Conservation (phyloP, 2,797 vertebrate species). For the Gastrophryne carolinensis region DNA sequence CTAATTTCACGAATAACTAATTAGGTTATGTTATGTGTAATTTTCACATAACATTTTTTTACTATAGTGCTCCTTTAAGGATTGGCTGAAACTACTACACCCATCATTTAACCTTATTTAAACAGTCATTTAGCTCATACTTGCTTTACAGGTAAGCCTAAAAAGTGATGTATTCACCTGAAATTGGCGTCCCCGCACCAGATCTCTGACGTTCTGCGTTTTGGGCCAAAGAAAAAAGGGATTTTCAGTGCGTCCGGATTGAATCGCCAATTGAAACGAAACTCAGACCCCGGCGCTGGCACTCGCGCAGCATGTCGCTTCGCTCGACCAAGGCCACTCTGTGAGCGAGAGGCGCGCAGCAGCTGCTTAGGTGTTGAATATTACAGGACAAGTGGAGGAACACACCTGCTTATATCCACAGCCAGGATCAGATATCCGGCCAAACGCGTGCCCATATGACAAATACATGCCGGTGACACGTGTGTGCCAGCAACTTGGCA, state of each 20-base stretch:
- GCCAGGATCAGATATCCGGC: not conserved
- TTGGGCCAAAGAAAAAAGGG: not conserved
- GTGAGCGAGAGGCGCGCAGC: not conserved
- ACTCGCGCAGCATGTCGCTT: not conserved
- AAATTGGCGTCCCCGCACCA: not conserved
- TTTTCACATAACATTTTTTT: no score
- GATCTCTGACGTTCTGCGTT: not conserved
- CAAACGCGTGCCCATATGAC: not conserved
- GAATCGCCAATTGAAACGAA: not conserved
- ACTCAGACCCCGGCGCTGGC: not conserved
- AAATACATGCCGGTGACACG: not conserved
- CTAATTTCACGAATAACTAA: no score
- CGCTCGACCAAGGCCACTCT: not conserved
- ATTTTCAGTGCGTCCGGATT: not conserved
- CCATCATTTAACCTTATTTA: no score
- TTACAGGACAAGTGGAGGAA: not conserved
- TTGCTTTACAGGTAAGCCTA: no score
- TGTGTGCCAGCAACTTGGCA: constrained; percentile 12
- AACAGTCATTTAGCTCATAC: no score
- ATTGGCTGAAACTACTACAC: no score
- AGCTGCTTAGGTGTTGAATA: not conserved
- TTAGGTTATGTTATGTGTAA: no score
- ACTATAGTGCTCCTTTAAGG: no score
- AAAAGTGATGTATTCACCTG: no score
- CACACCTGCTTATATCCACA: not conserved